Evolutionary conservation across 2,888 invertebrate genomes (phyloP).

Genomic region (Pteria penguin): DNA sequence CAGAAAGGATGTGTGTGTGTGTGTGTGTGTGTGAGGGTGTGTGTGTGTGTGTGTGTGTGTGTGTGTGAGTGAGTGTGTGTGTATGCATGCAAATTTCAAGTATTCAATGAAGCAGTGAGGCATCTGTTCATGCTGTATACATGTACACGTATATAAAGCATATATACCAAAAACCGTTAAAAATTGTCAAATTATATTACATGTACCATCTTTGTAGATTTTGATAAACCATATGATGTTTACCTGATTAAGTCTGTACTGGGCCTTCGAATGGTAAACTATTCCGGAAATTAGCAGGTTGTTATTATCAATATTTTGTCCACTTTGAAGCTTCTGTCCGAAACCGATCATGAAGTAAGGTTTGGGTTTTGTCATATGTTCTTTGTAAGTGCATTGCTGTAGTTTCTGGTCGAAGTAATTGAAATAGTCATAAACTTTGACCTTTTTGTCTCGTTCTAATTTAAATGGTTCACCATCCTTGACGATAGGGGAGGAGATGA

Average conservation of each 20-base stretch:
- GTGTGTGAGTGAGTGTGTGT: no score
- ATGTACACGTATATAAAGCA: no score
- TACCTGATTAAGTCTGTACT: conserved; percentile 54
- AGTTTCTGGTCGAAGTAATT: conserved; percentile 54
- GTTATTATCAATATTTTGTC: conserved; percentile 41
- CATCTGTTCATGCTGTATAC: no score
- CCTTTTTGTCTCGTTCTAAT: conserved; percentile 51
- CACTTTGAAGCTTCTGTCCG: conserved; percentile 60
- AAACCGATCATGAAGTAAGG: conserved; percentile 60
- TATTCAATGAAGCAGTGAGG: no score
- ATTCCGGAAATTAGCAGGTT: conserved; percentile 60
- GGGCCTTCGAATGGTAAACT: conserved; percentile 52
- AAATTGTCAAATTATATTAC: no score
- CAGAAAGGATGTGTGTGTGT: no score
- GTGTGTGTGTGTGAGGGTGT: no score
- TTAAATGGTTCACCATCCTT: conserved; percentile 48
- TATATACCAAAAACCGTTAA: no score
- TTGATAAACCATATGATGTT: no score
- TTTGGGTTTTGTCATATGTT: conserved; percentile 53
- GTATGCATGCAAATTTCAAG: no score
- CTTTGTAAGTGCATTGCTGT: conserved; percentile 40
- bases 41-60: no score
- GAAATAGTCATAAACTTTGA: conserved; percentile 58
- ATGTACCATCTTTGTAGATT: no score
- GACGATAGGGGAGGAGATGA: conserved; percentile 50